Conservation (phyloP, 2,888 invertebrate species). For the Callimorpha dominula region DNA sequence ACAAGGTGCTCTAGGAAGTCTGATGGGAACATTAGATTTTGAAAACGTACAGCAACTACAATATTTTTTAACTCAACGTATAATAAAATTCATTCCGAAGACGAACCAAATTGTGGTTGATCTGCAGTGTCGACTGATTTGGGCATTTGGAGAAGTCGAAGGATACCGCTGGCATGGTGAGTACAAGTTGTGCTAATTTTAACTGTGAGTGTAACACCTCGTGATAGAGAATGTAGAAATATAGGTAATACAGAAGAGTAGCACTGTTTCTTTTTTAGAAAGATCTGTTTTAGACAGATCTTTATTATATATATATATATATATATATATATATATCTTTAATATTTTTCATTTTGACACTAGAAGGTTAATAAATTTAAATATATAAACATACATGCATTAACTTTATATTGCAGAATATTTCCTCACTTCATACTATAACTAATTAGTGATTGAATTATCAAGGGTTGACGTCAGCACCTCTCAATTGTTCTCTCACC, state of each 20-base stretch:
- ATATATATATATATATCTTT: too few relatives aligned
- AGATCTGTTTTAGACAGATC: too few relatives aligned
- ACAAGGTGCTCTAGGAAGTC: constrained; percentile 84
- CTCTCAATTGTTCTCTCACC: constrained; percentile 38
- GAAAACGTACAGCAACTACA: constrained; percentile 84
- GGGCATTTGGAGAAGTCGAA: constrained; percentile 86
- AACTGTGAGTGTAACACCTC: neutral
- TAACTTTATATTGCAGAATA: neutral
- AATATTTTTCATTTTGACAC: constrained; percentile 30
- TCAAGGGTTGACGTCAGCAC: constrained; percentile 29
- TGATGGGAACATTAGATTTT: constrained; percentile 82
- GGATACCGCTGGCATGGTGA: constrained; percentile 88
- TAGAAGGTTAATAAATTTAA: neutral
- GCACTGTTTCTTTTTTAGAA: constrained; percentile 22
- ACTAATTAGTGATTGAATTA: constrained; percentile 18
- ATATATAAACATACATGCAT: neutral
- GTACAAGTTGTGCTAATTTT: constrained; percentile 26
- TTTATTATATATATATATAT: too few relatives aligned
- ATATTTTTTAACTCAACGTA: constrained; percentile 84
- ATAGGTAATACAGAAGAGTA: neutral
- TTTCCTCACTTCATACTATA: neutral
- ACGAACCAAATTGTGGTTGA: constrained; percentile 88
- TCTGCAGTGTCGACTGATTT: constrained; percentile 88
- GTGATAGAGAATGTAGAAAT: neutral
- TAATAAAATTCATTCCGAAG: constrained; percentile 85